Percentiles rank a stretch among this genome's conserved stretches.
phyloP scores from a whole-genome alignment of 2,113 vertebrate species.

The Athene cunicularia region DNA sequence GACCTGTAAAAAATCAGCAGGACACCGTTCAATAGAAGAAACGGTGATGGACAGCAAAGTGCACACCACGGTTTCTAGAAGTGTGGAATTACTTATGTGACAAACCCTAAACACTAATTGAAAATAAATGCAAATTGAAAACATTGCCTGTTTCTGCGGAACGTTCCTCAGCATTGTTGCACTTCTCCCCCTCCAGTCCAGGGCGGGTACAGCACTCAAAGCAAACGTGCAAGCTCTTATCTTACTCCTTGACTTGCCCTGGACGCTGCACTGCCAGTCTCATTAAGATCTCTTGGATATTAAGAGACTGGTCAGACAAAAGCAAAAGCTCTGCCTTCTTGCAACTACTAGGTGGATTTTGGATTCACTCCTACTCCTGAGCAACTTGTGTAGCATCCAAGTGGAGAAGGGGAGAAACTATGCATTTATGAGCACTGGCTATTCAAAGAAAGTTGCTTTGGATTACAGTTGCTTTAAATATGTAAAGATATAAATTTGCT shows the following conservation, averaged over 20 bases:
- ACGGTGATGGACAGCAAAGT: background rate
- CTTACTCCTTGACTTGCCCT: background rate
- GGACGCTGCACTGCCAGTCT: fast-evolving
- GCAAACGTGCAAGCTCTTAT: fast-evolving
- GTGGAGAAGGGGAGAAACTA: background rate
- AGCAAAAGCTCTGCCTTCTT: background rate
- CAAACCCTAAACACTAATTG: background rate
- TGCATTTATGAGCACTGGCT: background rate
- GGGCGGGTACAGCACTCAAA: background rate
- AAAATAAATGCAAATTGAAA: background rate
- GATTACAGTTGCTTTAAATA: background rate
- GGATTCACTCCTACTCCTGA: background rate
- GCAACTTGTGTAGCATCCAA: background rate
- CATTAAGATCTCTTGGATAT: background rate
- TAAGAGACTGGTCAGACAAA: background rate
- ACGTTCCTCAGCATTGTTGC: background rate
- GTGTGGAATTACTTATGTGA: background rate
- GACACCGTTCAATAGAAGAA: background rate
- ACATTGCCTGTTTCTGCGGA: background rate
- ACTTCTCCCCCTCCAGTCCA: background rate
- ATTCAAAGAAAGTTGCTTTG: background rate
- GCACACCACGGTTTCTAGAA: background rate
- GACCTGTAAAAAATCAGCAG: background rate
- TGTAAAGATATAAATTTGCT: background rate
- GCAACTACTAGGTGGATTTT: background rate